Base-by-base conservation (phyloP, 1,140 invertebrate species). In the Trachymyrmex cornetzi region DNA sequence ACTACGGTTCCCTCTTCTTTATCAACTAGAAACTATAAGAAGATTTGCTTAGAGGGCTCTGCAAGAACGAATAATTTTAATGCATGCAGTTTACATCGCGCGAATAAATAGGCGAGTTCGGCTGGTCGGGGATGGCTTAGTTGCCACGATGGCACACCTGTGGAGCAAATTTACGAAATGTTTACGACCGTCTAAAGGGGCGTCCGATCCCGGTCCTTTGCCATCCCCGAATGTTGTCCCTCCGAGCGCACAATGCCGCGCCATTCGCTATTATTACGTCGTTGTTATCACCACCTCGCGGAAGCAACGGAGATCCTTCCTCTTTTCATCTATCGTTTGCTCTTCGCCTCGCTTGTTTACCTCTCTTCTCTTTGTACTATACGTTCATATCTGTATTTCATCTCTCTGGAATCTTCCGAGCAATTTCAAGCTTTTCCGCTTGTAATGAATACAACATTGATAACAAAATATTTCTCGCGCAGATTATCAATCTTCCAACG, bases 131-230 rank as follows among this genome's bases (percentile, higher is more conserved):
- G 93, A 95, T 95, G 92, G 93, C 93, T 93, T 93, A 92, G 92
- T 93, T 93, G 92, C 91, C 91, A 90, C 93, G 92, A 94, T 94
- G 95, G 94, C 95, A 95, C 95, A 95, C 95, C 95, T 95, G 95
- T 95, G 94, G 95, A 95, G 94, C 94, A 94, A 95, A 95, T 95
- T 95, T 95, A 95, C 94, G 94, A 95, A 95, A 95, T 95, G 94
- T 95, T 95, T 95, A 95, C 94, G 94, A 95, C 88, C 94, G 89
- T 93, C 93, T 93, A 92, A 94, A 93, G 91, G 92, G 92, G 93
- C 90, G 89, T 92, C 88, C 88, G 77, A 91, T 89, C 92, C 88
- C 89, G 87, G 74, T 66, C 90, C 86, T 85, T 84, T 77, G 74
- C 80, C 77, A 66, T 81, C 86, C 85, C 89, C 85, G 64, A 88